These are phyloP conservation scores for Therioaphis trifolii DNA, from an alignment of 2,888 invertebrate species.

Conservation along the genomic window DNA sequence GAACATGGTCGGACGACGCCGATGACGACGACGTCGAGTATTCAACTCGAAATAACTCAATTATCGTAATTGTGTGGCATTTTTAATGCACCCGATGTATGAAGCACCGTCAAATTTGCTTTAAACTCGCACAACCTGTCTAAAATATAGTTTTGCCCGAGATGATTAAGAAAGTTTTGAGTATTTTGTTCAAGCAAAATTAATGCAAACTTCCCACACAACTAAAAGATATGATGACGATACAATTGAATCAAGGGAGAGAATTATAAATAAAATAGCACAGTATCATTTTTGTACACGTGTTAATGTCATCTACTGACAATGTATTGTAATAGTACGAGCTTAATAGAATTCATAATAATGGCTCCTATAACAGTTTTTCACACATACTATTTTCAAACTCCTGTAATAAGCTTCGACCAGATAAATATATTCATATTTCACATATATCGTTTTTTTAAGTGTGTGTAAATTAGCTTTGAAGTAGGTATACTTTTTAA, in stretches of 20 bases:
- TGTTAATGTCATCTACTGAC: no score
- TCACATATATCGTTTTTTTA: no score
- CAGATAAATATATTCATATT: no score
- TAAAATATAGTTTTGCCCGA: conserved; percentile 16
- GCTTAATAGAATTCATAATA: no score
- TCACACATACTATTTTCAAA: no score
- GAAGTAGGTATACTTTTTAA: no score
- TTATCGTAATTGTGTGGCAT: conserved; percentile 41
- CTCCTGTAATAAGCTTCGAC: no score
- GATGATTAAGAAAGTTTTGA: conserved; percentile 50
- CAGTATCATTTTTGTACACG: no score
- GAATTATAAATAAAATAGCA: no score
- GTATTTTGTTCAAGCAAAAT: conserved; percentile 43
- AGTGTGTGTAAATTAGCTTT: no score
- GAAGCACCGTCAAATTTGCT: conserved; percentile 34
- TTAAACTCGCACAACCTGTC: neutral
- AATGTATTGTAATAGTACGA: no score
- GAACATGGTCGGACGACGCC: conserved; percentile 18
- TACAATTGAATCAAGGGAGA: neutral
- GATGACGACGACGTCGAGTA: conserved; percentile 10
- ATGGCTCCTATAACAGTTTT: no score
- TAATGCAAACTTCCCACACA: conserved; percentile 9
- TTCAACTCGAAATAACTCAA: conserved; percentile 41
- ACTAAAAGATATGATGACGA: neutral
- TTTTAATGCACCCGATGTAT: conserved; percentile 43